A percentile compares a stretch with the other conserved stretches of the same genome.
These are phyloP conservation scores for Numida meleagris DNA, from an alignment of 2,113 vertebrate genomes.

Conservation along the genomic window DNA sequence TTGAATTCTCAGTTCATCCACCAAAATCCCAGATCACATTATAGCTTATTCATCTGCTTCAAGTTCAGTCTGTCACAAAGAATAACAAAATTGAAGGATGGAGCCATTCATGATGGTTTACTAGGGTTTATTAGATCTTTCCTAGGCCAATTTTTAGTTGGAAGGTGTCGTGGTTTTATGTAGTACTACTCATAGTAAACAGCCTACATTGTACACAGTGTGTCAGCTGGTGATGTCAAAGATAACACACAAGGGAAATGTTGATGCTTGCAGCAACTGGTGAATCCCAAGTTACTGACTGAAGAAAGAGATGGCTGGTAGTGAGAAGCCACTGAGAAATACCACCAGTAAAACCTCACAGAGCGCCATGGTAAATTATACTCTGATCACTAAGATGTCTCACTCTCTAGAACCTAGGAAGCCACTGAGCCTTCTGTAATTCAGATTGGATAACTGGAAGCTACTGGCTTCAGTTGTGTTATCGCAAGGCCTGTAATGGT, in stretches of 20 bases:
- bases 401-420: background rate
- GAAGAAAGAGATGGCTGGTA: background rate
- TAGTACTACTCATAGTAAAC: background rate
- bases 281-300: background rate
- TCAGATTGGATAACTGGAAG: background rate
- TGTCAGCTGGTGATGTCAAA: background rate
- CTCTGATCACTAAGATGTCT: background rate
- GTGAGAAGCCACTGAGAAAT: background rate
- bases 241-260: background rate
- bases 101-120: background rate
- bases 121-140: background rate
- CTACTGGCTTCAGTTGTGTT: background rate
- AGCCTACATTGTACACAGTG: background rate
- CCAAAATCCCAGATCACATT: fast-evolving
- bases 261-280: background rate
- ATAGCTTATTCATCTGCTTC: background rate
- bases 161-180: background rate
- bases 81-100: background rate
- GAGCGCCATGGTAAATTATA: background rate
- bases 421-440: background rate
- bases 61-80: background rate
- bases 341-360: background rate
- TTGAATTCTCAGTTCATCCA: background rate
- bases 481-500: background rate
- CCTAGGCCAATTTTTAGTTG: background rate